phyloP scores from a whole-genome alignment of 2,888 invertebrate genomes.

The Andricus quercusramuli region DNA sequence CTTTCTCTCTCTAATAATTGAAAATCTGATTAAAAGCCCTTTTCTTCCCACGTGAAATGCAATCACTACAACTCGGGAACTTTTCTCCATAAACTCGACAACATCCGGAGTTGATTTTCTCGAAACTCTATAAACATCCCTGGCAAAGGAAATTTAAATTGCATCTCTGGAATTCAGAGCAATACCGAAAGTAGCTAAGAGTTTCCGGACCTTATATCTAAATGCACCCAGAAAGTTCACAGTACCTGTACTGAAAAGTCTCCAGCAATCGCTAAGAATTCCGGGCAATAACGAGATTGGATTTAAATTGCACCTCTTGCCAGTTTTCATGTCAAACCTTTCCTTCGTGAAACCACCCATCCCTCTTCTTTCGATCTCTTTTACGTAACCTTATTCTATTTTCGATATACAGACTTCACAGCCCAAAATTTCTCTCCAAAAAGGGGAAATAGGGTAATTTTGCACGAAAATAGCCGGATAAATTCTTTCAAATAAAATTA shows the following conservation, averaged over 20 bases:
- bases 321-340: not conserved
- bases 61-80: not conserved
- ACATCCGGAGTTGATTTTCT: slow-evolving; percentile 11
- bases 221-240: slow-evolving; percentile 25
- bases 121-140: not conserved
- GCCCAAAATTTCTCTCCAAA: no score
- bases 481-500: no score
- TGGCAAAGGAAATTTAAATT: slow-evolving; percentile 20
- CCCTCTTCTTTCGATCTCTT: not conserved
- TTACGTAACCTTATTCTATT: not conserved
- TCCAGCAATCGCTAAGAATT: slow-evolving; percentile 14
- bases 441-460: no score
- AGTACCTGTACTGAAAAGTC: not conserved
- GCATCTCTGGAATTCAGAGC: slow-evolving; percentile 23
- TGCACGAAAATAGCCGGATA: no score
- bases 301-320: slow-evolving; percentile 10
- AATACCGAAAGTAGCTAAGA: slow-evolving; percentile 33
- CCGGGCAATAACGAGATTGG: slow-evolving; percentile 19
- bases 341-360: not conserved
- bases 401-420: not conserved
- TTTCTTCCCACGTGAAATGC: not conserved
- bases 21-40: no score
- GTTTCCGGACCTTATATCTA: slow-evolving; percentile 30
- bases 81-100: slow-evolving; percentile 21
- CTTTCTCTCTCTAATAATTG: no score